phyloP scores from a whole-genome alignment of 2,888 invertebrate genomes.

The Scaptomyza tumidula region DNA sequence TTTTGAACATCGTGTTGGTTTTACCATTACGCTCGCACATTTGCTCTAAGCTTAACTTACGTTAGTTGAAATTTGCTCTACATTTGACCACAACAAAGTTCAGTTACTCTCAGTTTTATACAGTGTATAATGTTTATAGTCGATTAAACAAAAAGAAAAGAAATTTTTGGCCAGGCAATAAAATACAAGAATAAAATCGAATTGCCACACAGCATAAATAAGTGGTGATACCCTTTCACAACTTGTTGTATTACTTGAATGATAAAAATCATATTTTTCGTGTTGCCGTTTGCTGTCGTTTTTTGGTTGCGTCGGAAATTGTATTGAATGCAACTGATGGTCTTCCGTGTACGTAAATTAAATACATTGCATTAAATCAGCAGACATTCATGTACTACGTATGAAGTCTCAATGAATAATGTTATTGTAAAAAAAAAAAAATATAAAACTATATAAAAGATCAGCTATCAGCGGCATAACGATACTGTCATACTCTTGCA shows the following conservation, averaged over 20 bases:
- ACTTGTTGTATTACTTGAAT: not conserved
- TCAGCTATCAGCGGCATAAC: not conserved
- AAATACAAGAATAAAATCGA: too few species aligned
- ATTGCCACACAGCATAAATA: not conserved
- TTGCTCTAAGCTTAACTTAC: conserved; percentile 23
- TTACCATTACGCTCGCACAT: conserved; percentile 42
- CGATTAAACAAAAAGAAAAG: too few species aligned
- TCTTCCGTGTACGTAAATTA: conserved; percentile 22
- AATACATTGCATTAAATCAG: conserved; percentile 22
- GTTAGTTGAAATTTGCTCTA: not conserved
- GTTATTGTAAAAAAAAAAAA: not conserved
- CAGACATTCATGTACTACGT: conserved; percentile 1
- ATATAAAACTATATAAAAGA: not conserved
- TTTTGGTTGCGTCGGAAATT: conserved; percentile 20
- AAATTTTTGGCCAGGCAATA: too few species aligned
- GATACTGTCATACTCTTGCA: not conserved
- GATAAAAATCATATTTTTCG: conserved; percentile 26
- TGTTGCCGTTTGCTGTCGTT: conserved; percentile 11
- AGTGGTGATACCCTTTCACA: conserved; percentile 2
- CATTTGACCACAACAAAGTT: not conserved
- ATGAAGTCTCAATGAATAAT: conserved; percentile 10
- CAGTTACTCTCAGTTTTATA: not conserved
- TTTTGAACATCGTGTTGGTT: conserved; percentile 41
- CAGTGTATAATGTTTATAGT: too few species aligned
- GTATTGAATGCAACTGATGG: conserved; percentile 24